These are phyloP conservation scores for Chiloscyllium punctatum DNA, from an alignment of 2,797 vertebrate species.

Conservation along the genomic window DNA sequence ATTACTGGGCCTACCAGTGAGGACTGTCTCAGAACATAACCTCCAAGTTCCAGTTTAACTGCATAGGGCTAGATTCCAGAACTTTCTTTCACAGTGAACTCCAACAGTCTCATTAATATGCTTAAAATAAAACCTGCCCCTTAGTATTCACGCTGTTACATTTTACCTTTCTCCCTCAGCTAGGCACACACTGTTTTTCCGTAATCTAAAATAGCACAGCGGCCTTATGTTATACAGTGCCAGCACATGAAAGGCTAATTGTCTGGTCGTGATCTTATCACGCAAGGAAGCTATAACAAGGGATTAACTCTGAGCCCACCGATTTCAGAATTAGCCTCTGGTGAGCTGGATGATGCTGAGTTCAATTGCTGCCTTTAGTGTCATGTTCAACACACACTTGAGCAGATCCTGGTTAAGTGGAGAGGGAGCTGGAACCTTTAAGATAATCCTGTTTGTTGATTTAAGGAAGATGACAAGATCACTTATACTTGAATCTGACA, in stretches of 20 bases:
- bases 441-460: not conserved
- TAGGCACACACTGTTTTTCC: not conserved
- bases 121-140: not conserved
- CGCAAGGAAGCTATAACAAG: not conserved
- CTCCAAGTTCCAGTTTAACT: not conserved
- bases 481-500: not conserved
- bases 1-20: not conserved
- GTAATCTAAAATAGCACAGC: not conserved
- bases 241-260: not conserved
- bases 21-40: not conserved
- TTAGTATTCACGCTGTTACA: not conserved
- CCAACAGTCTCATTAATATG: not conserved
- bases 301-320: not conserved
- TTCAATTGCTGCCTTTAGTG: not conserved
- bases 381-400: constrained; percentile 1
- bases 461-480: not conserved
- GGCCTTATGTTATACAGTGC: not conserved
- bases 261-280: not conserved
- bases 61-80: not conserved
- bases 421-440: not conserved
- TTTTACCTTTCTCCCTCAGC: not conserved
- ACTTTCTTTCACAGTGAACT: not conserved
- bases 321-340: not conserved
- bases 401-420: not conserved
- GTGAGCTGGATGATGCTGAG: not conserved